A percentile compares a stretch with the other conserved stretches of the same genome.
Evolutionary conservation across 2,113 vertebrate genomes (phyloP).

Genomic region (Felis chaus): DNA sequence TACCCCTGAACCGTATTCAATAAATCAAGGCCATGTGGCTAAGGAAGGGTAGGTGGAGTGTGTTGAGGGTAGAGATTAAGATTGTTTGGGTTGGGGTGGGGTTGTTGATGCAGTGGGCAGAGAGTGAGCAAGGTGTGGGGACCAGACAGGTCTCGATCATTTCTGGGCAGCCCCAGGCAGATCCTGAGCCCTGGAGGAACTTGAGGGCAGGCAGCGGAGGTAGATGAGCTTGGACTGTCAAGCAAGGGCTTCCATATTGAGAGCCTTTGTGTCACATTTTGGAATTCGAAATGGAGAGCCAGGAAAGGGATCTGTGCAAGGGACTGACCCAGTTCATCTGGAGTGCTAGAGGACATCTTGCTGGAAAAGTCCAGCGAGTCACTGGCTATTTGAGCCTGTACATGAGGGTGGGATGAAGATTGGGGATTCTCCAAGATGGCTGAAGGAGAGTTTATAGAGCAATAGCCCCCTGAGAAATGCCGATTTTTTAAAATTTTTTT

Average conservation of each 20-base stretch:
- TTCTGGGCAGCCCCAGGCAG: too few relatives aligned
- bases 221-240: too few relatives aligned
- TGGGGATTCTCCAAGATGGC: not conserved
- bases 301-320: not conserved
- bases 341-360: not conserved
- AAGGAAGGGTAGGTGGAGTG: not conserved
- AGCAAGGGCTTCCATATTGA: fast-evolving
- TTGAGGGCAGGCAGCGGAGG: not conserved
- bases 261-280: not conserved
- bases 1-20: not conserved
- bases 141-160: not conserved
- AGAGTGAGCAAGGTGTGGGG: not conserved
- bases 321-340: not conserved
- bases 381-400: not conserved
- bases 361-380: not conserved
- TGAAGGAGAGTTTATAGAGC: not conserved
- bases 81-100: not conserved
- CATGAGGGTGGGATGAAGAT: not conserved
- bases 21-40: not conserved
- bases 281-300: not conserved
- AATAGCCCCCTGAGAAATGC: not conserved
- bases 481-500: not conserved
- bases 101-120: not conserved
- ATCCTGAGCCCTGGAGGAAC: not conserved
- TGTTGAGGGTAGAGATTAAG: not conserved